Conservation (phyloP, 1,140 invertebrate genomes). For the Apocrypta bakeri region DNA sequence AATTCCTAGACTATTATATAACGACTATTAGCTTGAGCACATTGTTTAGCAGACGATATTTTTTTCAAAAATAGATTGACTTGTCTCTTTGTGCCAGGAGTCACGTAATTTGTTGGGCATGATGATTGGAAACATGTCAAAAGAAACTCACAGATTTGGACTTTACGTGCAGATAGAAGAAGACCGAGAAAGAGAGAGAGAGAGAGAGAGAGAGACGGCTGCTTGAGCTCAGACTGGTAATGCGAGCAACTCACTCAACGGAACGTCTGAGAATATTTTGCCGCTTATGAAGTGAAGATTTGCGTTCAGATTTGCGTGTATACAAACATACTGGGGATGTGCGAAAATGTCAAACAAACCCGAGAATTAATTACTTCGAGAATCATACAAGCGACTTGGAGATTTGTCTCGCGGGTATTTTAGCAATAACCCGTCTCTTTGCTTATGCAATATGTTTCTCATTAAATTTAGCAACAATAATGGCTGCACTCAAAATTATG, state of each 20-base stretch:
- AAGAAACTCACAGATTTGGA: constrained; percentile 35
- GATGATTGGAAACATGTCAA: constrained; percentile 25
- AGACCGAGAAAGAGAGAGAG: too few relatives aligned
- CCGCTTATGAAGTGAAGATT: not conserved
- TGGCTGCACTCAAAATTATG: not conserved
- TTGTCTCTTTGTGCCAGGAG: not conserved
- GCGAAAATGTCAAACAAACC: constrained; percentile 18
- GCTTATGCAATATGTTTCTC: not conserved
- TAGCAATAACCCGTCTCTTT: not conserved
- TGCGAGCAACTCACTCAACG: constrained; percentile 13
- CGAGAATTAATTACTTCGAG: not conserved
- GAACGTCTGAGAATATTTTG: not conserved
- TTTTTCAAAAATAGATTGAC: not conserved
- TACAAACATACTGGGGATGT: not conserved
- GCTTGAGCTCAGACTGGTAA: not conserved
- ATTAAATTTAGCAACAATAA: not conserved
- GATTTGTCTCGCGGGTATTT: constrained; percentile 4
- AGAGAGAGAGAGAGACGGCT: not conserved
- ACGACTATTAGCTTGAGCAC: not conserved
- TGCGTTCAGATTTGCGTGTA: not conserved
- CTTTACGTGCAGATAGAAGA: not conserved
- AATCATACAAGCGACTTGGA: not conserved
- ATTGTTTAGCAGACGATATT: not conserved
- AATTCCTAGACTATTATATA: not conserved
- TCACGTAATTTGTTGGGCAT: not conserved